Evolutionary conservation across 2,113 vertebrate genomes (phyloP).

Genomic region (Etheostoma spectabile): DNA sequence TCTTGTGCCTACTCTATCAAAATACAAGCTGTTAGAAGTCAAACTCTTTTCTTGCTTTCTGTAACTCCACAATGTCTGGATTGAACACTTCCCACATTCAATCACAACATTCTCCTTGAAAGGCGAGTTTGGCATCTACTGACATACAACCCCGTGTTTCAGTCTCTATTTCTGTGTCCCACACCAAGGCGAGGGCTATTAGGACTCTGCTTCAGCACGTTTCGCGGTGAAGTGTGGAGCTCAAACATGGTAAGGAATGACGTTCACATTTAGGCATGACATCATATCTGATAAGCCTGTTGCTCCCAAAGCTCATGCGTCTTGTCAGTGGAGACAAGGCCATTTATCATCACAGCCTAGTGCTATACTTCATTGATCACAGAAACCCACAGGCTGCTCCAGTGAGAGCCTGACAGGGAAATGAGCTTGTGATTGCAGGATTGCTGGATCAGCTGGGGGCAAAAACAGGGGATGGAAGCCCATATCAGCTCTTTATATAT

Average conservation of each 20-base stretch:
- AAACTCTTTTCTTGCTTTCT: neutral
- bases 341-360: neutral
- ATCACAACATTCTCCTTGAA: conserved; percentile 16
- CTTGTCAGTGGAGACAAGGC: conserved; percentile 7
- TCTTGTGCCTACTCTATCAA: neutral
- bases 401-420: conserved; percentile 5
- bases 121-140: conserved; percentile 21
- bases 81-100: conserved; percentile 25
- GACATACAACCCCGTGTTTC: conserved; percentile 42
- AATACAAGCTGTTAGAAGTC: neutral
- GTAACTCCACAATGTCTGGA: neutral
- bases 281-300: conserved; percentile 18
- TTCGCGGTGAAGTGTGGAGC: conserved; percentile 42
- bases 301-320: conserved; percentile 1
- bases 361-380: conserved; percentile 4
- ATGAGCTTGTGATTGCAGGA: conserved; percentile 7
- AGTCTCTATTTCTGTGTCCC: conserved; percentile 62
- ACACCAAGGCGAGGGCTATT: conserved; percentile 5
- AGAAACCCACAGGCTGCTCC: neutral
- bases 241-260: conserved; percentile 70
- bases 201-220: conserved; percentile 45
- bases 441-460: neutral
- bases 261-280: conserved; percentile 69
- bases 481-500: neutral
- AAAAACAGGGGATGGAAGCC: neutral